Evolutionary conservation across 2,113 vertebrate species (phyloP).

Genomic region (Megaceryle torquata): DNA sequence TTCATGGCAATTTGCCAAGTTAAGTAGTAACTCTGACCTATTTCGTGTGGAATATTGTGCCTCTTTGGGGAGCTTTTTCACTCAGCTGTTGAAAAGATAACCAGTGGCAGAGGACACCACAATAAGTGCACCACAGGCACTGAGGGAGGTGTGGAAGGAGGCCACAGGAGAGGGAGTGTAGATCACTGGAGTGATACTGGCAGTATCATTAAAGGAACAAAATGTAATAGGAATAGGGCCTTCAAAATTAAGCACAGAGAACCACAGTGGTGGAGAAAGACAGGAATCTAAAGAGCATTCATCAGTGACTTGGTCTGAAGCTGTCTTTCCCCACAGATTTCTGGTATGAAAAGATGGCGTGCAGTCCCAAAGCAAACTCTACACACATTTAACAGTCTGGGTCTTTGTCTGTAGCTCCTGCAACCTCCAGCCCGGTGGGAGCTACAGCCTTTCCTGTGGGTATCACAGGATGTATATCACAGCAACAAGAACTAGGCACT

Average conservation of each 20-base stretch:
- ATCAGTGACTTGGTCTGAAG: neutral
- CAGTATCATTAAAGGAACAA: neutral
- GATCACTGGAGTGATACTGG: neutral
- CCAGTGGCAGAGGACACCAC: neutral
- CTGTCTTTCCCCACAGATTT: neutral
- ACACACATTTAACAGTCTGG: neutral
- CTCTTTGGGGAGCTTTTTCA: neutral
- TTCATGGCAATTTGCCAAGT: neutral
- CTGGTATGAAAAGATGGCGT: neutral
- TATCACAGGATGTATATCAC: neutral
- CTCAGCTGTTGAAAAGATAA: neutral
- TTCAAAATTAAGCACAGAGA: neutral
- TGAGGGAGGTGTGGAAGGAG: neutral
- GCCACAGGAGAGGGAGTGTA: neutral
- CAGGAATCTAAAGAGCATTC: neutral
- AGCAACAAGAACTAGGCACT: neutral
- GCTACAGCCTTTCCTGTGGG: neutral
- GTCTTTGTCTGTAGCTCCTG: neutral
- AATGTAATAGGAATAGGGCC: neutral
- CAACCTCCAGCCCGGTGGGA: neutral
- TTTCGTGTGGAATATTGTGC: neutral
- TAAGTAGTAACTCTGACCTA: neutral
- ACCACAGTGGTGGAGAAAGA: neutral
- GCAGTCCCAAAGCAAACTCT: neutral
- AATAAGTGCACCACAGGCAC: neutral